Conservation (phyloP, 2,888 invertebrate genomes). For the Heteromyza rotundicornis region DNA sequence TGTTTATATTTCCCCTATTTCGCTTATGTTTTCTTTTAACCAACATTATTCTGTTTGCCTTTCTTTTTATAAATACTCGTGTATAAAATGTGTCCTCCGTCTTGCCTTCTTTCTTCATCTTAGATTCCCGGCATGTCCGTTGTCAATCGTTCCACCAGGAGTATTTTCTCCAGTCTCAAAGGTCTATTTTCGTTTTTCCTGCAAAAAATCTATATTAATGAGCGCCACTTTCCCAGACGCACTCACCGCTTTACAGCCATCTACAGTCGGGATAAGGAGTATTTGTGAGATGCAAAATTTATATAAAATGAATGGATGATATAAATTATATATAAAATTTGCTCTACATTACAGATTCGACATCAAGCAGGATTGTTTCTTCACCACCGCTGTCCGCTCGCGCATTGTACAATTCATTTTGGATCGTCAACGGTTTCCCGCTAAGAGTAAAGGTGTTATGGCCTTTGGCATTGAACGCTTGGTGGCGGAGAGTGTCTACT, state of each 20-base stretch:
- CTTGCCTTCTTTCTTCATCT: too few species aligned
- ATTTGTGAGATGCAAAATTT: too few species aligned
- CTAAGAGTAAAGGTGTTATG: constrained; percentile 71
- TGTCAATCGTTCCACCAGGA: constrained; percentile 65
- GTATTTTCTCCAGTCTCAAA: constrained; percentile 54
- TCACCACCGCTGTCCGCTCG: constrained; percentile 83
- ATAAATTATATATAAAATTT: not conserved
- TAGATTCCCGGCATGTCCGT: constrained; percentile 67
- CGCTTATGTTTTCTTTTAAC: not conserved
- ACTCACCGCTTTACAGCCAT: constrained; percentile 85
- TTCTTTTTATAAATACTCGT: constrained; percentile 3
- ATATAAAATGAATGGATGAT: not conserved
- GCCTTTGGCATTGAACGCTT: constrained; percentile 83
- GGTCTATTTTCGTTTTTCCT: constrained; percentile 49
- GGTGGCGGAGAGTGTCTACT: constrained; percentile 74
- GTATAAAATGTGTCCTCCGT: too few species aligned
- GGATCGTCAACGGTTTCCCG: constrained; percentile 82
- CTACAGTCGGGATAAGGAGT: constrained; percentile 90
- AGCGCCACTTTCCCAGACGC: constrained; percentile 75
- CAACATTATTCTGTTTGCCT: too few species aligned
- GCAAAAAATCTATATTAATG: constrained; percentile 68
- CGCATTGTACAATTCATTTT: constrained; percentile 92
- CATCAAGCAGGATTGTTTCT: constrained; percentile 79
- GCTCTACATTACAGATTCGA: constrained; percentile 75
- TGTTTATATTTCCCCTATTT: too few species aligned